Evolutionary conservation across 2,113 vertebrate genomes (phyloP).

Genomic region (Coracopsis vasa): DNA sequence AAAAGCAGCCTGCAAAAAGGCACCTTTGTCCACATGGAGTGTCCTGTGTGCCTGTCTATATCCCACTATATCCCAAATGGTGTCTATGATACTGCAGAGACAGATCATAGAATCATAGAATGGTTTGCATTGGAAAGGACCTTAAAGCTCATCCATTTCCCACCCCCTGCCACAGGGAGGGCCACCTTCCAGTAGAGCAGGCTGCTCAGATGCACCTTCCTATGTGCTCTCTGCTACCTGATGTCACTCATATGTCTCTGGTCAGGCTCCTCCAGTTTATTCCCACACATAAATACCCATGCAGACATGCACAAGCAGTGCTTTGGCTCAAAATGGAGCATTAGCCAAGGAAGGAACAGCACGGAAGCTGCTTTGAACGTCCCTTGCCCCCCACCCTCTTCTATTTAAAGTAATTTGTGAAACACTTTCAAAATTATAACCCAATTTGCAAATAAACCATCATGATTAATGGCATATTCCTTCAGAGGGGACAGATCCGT

Average conservation of each 20-base stretch:
- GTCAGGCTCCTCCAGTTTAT: background rate
- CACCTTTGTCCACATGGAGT: background rate
- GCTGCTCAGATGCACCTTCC: background rate
- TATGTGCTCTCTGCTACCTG: background rate
- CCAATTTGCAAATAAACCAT: constrained; percentile 60
- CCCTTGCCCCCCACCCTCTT: background rate
- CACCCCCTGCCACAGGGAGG: background rate
- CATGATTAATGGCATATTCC: constrained; percentile 49
- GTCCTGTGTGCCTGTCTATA: background rate
- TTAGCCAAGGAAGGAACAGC: background rate
- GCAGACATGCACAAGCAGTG: background rate
- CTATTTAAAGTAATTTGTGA: constrained; percentile 50
- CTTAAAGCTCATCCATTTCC: background rate
- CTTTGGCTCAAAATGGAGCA: constrained; percentile 12
- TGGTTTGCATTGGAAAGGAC: background rate
- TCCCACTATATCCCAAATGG: background rate
- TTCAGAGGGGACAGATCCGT: constrained; percentile 28
- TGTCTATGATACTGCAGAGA: background rate
- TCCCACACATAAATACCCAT: background rate
- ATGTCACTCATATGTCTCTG: background rate
- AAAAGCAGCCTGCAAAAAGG: background rate
- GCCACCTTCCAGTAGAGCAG: background rate
- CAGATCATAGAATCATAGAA: background rate
- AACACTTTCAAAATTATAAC: constrained; percentile 62
- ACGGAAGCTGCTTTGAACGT: background rate